Base-by-base conservation (phyloP, 2,888 invertebrate species). In the Agrotis segetum region DNA sequence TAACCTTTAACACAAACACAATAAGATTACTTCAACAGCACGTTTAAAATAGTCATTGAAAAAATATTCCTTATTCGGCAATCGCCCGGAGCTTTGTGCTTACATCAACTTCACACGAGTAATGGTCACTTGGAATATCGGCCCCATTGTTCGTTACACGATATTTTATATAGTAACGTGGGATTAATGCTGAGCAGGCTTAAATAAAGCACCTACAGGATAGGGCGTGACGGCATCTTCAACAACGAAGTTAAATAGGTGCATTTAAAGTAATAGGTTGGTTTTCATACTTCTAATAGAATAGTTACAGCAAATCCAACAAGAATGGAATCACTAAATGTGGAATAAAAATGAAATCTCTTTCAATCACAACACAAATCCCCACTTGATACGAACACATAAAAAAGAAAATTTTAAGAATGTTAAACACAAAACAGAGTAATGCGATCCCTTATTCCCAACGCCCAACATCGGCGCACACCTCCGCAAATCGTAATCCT, bases 401-500 rank as follows among this genome's bases (percentile, higher is more conserved):
- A 75, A 87, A 80, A 87, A 81, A 88, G 84, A 84, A 88, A 86
- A 88, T 88, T 88, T 85, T 74, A 90, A 86, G 90, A 89, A 91
- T 91, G 89, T 92, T 90, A 90, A 91, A 91, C 91, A 92, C 90
- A 93, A 92, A 92, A 91, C 89, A 75, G 89, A 90, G 89, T 88
- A 89, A 89, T 88, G 88, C 90, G 92, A 92, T 92, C 93, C 94
- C 92, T 92, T 91, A 92, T 92, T 92, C 91, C 93, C 91, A 87
- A 85, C 88, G 89, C 89, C 89, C 90, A 85, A 88, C 89, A 89
- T 90, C 88, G 91, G 87, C 90, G 89, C 91, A 92, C 94, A 95
- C 95, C 95, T 95, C 92, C 93, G 92, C 94, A 93, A 95, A 96
- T 95, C 94, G 95, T 96, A 96, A 96, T 96, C 96, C 96, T 96